phyloP scores from a whole-genome alignment of 2,113 vertebrate species.

The Crotophaga sulcirostris region DNA sequence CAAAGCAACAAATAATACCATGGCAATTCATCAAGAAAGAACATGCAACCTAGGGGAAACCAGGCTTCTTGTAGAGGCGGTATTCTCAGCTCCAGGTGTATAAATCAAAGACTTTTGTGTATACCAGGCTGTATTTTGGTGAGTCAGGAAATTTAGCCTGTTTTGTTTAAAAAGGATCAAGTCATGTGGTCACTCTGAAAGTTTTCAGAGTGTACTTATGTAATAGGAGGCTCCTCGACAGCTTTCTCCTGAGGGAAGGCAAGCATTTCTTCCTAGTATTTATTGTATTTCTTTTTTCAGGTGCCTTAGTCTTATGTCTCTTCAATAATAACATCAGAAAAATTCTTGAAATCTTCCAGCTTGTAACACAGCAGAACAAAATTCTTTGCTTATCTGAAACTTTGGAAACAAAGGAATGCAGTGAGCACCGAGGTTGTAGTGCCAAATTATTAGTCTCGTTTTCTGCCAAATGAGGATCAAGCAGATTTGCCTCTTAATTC shows the following conservation, averaged over 20 bases:
- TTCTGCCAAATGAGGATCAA: slow-evolving; percentile 4
- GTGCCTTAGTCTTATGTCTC: neutral
- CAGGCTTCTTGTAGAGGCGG: slow-evolving; percentile 52
- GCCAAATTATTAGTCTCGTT: neutral
- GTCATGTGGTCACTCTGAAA: neutral
- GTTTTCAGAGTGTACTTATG: neutral
- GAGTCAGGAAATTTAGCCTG: slow-evolving; percentile 5
- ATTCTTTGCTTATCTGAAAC: neutral
- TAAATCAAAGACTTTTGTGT: slow-evolving; percentile 10
- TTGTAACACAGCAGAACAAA: neutral
- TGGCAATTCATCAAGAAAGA: slow-evolving; percentile 20
- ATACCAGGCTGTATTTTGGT: neutral
- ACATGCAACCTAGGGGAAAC: slow-evolving; percentile 8
- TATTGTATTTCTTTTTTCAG: neutral
- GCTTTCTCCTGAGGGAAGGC: neutral
- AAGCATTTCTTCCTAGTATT: neutral
- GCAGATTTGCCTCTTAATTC: slow-evolving; percentile 2
- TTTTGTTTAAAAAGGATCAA: slow-evolving; percentile 1
- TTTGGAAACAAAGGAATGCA: neutral
- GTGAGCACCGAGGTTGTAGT: neutral
- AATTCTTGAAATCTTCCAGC: neutral
- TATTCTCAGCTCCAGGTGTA: slow-evolving; percentile 21
- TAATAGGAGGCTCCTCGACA: neutral
- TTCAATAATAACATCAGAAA: neutral
- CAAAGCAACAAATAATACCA: slow-evolving; percentile 38